Percentiles rank a stretch among this genome's conserved stretches.
Evolutionary conservation across 2,113 vertebrate species (phyloP).

Genomic region (Aramus guarauna): DNA sequence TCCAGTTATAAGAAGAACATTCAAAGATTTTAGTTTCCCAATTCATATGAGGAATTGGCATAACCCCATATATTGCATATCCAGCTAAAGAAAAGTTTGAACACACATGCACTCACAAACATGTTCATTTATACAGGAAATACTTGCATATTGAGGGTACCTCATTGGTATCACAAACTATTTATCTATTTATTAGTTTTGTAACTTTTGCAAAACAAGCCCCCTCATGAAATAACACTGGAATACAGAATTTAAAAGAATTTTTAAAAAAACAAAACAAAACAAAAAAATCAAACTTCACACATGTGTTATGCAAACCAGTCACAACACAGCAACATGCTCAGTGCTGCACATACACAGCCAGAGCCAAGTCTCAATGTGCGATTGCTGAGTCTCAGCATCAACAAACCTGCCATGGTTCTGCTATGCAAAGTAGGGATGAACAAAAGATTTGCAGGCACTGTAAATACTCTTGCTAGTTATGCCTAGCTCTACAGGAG

Average conservation of each 20-base stretch:
- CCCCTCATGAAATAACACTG: neutral
- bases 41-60: neutral
- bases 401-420: neutral
- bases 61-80: neutral
- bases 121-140: neutral
- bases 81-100: neutral
- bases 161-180: neutral
- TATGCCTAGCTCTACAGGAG: neutral
- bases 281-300: neutral
- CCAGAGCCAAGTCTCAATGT: neutral
- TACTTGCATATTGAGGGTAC: neutral
- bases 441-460: neutral
- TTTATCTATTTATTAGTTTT: neutral
- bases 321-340: neutral
- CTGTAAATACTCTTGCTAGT: neutral
- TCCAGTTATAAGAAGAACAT: neutral
- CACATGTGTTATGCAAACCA: neutral
- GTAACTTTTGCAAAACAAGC: neutral
- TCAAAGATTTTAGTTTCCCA: neutral
- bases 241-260: neutral
- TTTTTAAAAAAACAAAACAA: neutral
- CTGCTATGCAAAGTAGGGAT: neutral
- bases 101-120: neutral
- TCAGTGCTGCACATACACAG: neutral
- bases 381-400: neutral